Evolutionary conservation across 1,140 invertebrate genomes (phyloP), one percentile per base, ranked within the genome.

Genomic region (Penaeus chinensis): DNA sequence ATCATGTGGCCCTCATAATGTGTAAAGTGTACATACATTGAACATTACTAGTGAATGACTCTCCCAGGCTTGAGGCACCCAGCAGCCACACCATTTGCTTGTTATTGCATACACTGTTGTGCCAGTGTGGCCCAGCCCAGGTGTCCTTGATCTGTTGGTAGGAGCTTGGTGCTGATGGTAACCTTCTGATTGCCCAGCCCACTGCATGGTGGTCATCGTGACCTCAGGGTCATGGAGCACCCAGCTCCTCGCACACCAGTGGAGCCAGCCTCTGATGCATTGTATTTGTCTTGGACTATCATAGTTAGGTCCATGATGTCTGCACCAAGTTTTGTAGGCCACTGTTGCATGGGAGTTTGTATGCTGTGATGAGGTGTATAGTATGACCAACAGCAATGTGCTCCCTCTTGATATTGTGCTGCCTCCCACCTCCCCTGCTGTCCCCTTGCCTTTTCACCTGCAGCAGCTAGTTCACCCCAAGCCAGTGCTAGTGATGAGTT

Each of bases 1-100:
- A 71, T 60, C 62, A 37, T 63, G 84, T 76, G 54, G 80, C 78
- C 81, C 84, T 54, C 77, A 74, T 80, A 37, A 69, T 63, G 69
- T 87, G 86, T 87, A 87, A 87, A 87, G 80, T 87, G 86, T 87
- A 87, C 66, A 87, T 87, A 87, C 74, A 76, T 87, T 76, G 74
- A 79, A 87, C 69, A 87, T 76, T 87, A 87, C 71, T 87, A 87
- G 86, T 82, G 80, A 76, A 87, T 83, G 86, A 87, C 86, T 82
- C 84, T 42, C 82, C 66, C 66, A 74, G 78, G 69, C 85, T 81
- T 65, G 85, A 81, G 78, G 79, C 78, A 87, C 62, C 78, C 78
- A 82, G 85, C 85, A 60, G 65, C 79, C 85, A 65, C 78, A 81
- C 77, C 83, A 76, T 77, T 74, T 77, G 83, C 83, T 85, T 85